Base-by-base conservation (phyloP, 2,797 vertebrate species). In the Nannoperca obscura region DNA sequence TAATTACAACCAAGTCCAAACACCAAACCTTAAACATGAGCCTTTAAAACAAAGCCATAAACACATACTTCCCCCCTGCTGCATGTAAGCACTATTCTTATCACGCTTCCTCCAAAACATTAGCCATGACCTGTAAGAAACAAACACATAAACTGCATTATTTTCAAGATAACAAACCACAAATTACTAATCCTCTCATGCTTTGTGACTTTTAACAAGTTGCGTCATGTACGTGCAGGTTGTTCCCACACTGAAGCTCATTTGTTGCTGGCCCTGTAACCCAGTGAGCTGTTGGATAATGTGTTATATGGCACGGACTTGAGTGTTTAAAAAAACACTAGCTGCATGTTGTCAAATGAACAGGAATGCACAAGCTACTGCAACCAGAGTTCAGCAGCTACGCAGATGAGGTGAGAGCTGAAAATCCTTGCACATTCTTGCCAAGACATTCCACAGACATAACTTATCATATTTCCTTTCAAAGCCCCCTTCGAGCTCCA, bases 381-480 rank as follows among this genome's bases (percentile, higher is more conserved):
- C 57, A 49, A 49, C 53, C 38, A 34, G 74, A 74, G 70, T 76
- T 86, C 75, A 77, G 72, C 77, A 72, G 65, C 85, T 58, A 58
- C 57, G 75, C 67, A 80, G 54, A 81, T 24, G 76, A 82, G 84
- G 72, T 73, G 65, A 84, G 49, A 84, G 86, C 81, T 90, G 50
- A 79, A 53, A 78, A 71, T 78, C 65, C 58, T 52, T 81, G 68
- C 84, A 71, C 73, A 80, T 75, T 85, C 80, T 79, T 80, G 73
- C 59, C 57, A 76, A 91, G 78, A 85, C 88, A 90, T 90, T 92
- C 87, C 88, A 81, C 78, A 83, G 80, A 80, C 78, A 83, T 73
- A 80, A 83, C 82, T 87, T 80, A 87, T 90, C 86, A 87, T 84
- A 73, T 89, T 89, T 89, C 76, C 81, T 85, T 84, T 91, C 80